Evolutionary conservation across 2,888 invertebrate species (phyloP).

Genomic region (Himalopsyche tibetana): DNA sequence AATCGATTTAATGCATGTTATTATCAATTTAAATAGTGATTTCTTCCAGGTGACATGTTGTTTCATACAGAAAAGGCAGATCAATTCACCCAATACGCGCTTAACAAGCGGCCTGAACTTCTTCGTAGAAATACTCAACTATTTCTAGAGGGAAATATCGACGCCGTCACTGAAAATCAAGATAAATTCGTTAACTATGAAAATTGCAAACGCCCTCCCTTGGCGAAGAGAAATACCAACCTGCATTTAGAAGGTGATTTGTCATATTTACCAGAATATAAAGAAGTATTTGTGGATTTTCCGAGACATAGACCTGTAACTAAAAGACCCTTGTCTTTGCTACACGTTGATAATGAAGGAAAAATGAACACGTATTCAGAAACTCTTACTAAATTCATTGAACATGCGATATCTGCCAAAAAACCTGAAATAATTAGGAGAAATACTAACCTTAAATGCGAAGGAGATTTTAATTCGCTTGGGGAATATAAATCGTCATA

Average conservation of each 20-base stretch:
- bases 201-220: conserved; percentile 71
- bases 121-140: conserved; percentile 72
- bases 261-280: conserved; percentile 72
- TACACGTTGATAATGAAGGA: conserved; percentile 65
- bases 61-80: conserved; percentile 73
- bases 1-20: conserved; percentile 46
- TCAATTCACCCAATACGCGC: conserved; percentile 72
- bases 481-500: conserved; percentile 69
- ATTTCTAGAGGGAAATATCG: conserved; percentile 75
- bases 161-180: conserved; percentile 73
- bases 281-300: conserved; percentile 72
- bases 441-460: conserved; percentile 70
- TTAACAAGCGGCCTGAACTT: conserved; percentile 72
- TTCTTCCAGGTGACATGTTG: conserved; percentile 65
- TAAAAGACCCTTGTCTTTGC: conserved; percentile 68
- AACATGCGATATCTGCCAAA: conserved; percentile 66
- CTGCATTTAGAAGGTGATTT: conserved; percentile 75
- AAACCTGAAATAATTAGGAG: conserved; percentile 69
- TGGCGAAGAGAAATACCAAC: conserved; percentile 71
- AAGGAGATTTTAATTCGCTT: conserved; percentile 70
- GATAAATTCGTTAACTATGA: conserved; percentile 74
- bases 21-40: conserved; percentile 49
- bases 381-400: conserved; percentile 70
- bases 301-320: conserved; percentile 73
- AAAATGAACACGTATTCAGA: conserved; percentile 72